Conservation (phyloP, 2,113 vertebrate genomes). For the Rissa tridactyla region DNA sequence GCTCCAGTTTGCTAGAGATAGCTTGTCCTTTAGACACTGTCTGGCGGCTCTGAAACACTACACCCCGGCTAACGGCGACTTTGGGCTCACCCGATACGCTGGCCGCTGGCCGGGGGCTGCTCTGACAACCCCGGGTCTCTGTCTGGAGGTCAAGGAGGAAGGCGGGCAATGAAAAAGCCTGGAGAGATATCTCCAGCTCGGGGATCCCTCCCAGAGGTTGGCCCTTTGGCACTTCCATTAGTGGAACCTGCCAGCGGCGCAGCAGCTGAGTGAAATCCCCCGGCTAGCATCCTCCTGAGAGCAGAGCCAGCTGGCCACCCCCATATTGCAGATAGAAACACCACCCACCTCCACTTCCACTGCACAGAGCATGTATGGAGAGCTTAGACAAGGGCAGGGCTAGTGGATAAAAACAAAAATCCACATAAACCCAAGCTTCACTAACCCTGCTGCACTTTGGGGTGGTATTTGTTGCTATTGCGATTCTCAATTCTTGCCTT, state of each 20-base stretch:
- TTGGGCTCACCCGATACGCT: neutral
- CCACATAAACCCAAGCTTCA: accelerated
- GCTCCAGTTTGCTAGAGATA: neutral
- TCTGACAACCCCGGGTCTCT: accelerated
- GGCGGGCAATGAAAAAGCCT: neutral
- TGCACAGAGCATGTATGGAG: accelerated
- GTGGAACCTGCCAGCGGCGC: neutral
- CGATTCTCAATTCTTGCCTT: neutral
- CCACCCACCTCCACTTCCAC: neutral
- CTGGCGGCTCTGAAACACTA: neutral
- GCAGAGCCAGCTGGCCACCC: neutral
- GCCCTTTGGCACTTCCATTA: neutral
- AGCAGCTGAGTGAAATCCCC: neutral
- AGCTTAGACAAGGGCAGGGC: neutral
- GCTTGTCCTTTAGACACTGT: neutral
- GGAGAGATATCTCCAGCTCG: neutral
- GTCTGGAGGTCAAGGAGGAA: neutral
- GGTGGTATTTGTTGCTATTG: neutral
- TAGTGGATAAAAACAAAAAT: neutral
- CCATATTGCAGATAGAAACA: accelerated
- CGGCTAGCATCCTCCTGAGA: accelerated
- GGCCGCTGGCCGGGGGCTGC: neutral
- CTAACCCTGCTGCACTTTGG: neutral
- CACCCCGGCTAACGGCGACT: neutral
- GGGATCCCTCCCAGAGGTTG: neutral